Evolutionary conservation across 2,888 invertebrate species (phyloP).

Genomic region (Acrobasis repandana): DNA sequence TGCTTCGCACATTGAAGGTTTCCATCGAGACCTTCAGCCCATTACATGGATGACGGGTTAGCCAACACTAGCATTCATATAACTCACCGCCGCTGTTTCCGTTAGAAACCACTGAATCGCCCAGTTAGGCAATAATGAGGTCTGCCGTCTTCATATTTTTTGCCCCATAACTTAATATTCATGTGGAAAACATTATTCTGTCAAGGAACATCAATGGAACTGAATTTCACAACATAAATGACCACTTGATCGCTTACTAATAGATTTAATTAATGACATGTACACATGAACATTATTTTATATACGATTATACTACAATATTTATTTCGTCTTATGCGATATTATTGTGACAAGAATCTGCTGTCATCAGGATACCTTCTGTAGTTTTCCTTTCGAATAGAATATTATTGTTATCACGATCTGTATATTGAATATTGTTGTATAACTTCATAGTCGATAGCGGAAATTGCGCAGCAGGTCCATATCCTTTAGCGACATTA

Average conservation of each 20-base stretch:
- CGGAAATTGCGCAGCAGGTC: background rate
- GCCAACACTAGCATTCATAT: conserved; percentile 52
- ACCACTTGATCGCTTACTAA: too few species aligned
- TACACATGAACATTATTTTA: too few species aligned
- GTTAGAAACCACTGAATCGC: conserved; percentile 66
- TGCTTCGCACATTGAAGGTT: conserved; percentile 49
- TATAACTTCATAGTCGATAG: background rate
- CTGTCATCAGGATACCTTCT: background rate
- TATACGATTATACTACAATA: too few species aligned
- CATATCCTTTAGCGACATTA: background rate
- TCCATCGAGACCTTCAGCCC: conserved; percentile 60
- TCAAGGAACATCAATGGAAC: background rate
- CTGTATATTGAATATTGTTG: conserved; percentile 3
- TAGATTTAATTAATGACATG: too few species aligned
- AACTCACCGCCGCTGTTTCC: conserved; percentile 62
- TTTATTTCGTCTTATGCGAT: background rate
- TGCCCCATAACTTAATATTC: conserved; percentile 21
- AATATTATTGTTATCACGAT: conserved; percentile 27
- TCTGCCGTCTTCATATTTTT: conserved; percentile 34
- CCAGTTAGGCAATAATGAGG: conserved; percentile 56
- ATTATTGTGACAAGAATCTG: too few species aligned
- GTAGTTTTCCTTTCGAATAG: conserved; percentile 1
- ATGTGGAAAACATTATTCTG: background rate
- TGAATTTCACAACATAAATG: background rate
- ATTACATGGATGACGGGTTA: conserved; percentile 69